phyloP scores from a whole-genome alignment of 1,140 invertebrate genomes.

The Drosophila pectinifera region DNA sequence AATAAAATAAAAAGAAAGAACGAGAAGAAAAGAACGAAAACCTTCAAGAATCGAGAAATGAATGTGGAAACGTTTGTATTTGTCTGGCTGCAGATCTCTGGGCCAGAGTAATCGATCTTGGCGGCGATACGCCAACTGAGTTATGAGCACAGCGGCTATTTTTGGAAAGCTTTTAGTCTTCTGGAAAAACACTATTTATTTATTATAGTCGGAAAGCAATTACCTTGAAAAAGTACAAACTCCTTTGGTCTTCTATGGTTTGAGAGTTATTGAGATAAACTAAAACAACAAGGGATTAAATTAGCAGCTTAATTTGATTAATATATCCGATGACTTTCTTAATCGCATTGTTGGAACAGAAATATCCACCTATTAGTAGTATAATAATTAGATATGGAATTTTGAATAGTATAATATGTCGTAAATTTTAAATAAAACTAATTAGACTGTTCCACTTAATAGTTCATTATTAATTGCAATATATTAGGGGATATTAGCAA shows the following conservation, averaged over 20 bases:
- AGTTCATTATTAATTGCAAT: too few species aligned
- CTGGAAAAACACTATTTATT: conserved; percentile 1
- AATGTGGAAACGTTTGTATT: conserved; percentile 47
- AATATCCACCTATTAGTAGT: too few species aligned
- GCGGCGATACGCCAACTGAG: conserved; percentile 26
- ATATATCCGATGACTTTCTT: too few species aligned
- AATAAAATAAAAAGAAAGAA: conserved; percentile 3
- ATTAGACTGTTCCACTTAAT: too few species aligned
- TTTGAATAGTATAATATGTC: too few species aligned
- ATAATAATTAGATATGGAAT: too few species aligned
- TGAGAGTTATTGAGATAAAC: too few species aligned
- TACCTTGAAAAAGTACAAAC: neutral
- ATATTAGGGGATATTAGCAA: too few species aligned
- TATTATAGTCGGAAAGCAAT: neutral
- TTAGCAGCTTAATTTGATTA: too few species aligned
- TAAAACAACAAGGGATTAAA: too few species aligned
- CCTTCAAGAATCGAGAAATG: conserved; percentile 38
- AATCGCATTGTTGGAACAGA: too few species aligned
- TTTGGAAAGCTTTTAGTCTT: conserved; percentile 26
- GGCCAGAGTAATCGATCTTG: conserved; percentile 39
- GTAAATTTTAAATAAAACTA: too few species aligned
- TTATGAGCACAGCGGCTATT: conserved; percentile 34
- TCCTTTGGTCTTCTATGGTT: neutral
- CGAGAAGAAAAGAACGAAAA: conserved; percentile 26
- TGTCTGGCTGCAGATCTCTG: conserved; percentile 41